Evolutionary conservation across 2,113 vertebrate species (phyloP).

Genomic region (Pollimyrus isidori): DNA sequence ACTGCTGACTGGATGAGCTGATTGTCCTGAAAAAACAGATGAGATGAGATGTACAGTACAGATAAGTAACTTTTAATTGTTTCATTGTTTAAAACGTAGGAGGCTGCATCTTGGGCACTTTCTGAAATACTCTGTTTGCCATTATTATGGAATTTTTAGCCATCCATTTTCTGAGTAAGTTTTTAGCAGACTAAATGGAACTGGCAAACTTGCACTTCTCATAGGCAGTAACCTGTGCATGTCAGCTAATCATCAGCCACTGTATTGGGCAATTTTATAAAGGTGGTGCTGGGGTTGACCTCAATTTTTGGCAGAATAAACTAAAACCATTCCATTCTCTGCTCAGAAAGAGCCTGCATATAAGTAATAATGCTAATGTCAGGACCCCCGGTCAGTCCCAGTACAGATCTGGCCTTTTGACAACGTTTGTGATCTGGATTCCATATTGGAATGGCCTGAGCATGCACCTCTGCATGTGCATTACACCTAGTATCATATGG

Average conservation of each 20-base stretch:
- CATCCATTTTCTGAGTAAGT: neutral
- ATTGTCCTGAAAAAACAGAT: neutral
- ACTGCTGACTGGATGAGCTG: neutral
- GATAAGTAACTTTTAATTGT: neutral
- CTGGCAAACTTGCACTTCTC: neutral
- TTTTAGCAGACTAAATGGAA: neutral
- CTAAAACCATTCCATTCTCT: neutral
- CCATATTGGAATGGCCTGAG: neutral
- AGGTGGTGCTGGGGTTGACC: neutral
- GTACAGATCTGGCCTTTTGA: neutral
- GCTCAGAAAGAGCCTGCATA: neutral
- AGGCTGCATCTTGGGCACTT: neutral
- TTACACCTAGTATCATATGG: neutral
- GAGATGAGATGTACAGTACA: neutral
- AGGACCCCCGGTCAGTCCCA: neutral
- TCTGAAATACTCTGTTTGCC: neutral
- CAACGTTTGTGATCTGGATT: neutral
- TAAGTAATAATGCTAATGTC: neutral
- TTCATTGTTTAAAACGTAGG: neutral
- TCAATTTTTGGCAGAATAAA: neutral
- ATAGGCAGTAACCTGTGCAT: neutral
- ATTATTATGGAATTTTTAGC: neutral
- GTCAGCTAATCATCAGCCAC: neutral
- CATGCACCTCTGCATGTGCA: neutral
- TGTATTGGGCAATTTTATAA: neutral